These are phyloP conservation scores for Anoplius nigerrimus DNA, from an alignment of 2,888 invertebrate species.

Conservation along the genomic window DNA sequence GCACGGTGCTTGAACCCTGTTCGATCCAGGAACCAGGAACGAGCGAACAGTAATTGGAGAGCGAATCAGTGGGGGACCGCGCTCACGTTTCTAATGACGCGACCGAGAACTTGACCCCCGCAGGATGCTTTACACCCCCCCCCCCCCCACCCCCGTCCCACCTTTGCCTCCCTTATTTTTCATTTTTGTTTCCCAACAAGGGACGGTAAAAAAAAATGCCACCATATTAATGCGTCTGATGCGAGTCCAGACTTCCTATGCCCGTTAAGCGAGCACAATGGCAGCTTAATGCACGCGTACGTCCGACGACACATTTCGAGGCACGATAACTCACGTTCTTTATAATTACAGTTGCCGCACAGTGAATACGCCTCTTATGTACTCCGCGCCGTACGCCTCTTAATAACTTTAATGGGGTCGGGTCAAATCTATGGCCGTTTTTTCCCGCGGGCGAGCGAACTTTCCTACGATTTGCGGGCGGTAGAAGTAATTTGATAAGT, in stretches of 20 bases:
- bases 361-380: not conserved
- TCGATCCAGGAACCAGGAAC: slow-evolving; percentile 63
- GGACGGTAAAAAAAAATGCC: no score
- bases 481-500: slow-evolving; percentile 61
- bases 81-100: slow-evolving; percentile 71
- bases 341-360: not conserved
- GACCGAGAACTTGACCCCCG: slow-evolving; percentile 72
- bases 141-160: not conserved
- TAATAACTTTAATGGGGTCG: not conserved
- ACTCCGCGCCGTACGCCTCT: not conserved
- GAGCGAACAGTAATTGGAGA: slow-evolving; percentile 61
- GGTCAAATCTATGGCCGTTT: not conserved
- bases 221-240: no score
- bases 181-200: no score
- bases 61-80: slow-evolving; percentile 53
- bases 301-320: not conserved
- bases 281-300: no score
- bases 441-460: slow-evolving; percentile 53
- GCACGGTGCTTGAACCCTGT: slow-evolving; percentile 48
- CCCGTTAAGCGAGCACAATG: no score
- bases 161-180: not conserved
- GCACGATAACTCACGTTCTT: no score
- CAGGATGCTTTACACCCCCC: slow-evolving; percentile 37
- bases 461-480: slow-evolving; percentile 53
- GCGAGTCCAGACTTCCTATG: no score